Evolutionary conservation across 2,888 invertebrate species (phyloP), one percentile per base, ranked within the genome.

Genomic region (Chloroclystis v-ata): DNA sequence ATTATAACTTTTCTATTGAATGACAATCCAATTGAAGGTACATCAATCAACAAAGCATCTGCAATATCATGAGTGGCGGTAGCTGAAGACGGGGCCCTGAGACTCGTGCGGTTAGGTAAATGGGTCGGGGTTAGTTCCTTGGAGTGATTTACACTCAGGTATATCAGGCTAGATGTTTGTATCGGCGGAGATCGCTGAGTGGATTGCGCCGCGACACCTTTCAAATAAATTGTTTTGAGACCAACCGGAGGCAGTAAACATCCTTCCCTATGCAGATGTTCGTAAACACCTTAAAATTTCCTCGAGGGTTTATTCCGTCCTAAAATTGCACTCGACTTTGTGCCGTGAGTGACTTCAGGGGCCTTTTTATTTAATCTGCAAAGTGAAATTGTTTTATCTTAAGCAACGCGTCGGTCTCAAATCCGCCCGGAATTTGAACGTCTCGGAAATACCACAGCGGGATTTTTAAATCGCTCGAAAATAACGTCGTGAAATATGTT

Each of bases 201-300:
- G 83, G 82, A 86, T 85, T 85, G 83, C 82, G 67, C 73, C 60
- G 68, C 75, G 82, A 85, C 83, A 84, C 85, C 87, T 87, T 84
- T 87, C 83, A 85, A 85, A 83, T 77, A 86, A 82, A 87, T 87
- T 87, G 87, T 85, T 78, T 75, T 75, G 87, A 83, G 81, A 82
- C 79, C 76, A 64, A 55, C 68, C 67, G 62, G 71, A 69, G 72
- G 69, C 74, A 69, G 83, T 85, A 85, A 85, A 85, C 86, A 84
- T 81, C 73, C 77, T 65, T 73, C 72, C 67, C 72, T 76, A 83
- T 84, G 85, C 83, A 83, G 82, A 84, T 81, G 72, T 75, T 72
- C 68, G 63, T 57, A 65, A 81, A 76, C 78, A 75, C 72, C 72
- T 76, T 71, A 39, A 72, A 72, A 76, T 77, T 74, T 67, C 48